These are phyloP conservation scores for Drosophila histrio DNA, from an alignment of 2,888 invertebrate genomes.

Conservation along the genomic window DNA sequence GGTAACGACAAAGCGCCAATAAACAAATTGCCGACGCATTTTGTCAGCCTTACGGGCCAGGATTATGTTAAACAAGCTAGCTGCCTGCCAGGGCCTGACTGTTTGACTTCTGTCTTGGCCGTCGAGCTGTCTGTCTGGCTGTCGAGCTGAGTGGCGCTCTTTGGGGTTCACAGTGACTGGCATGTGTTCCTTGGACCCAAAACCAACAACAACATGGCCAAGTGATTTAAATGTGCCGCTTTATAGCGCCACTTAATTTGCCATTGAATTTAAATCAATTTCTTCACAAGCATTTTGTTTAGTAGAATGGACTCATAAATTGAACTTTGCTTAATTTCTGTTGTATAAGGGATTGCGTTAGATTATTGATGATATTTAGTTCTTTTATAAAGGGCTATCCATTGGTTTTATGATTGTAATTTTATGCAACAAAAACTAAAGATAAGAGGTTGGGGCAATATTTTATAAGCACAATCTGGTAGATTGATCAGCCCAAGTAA, in stretches of 20 bases:
- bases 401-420: no score
- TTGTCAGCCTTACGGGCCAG: slow-evolving; percentile 64
- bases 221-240: slow-evolving; percentile 72
- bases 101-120: slow-evolving; percentile 24
- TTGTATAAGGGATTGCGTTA: not conserved
- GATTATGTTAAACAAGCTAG: slow-evolving; percentile 73
- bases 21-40: slow-evolving; percentile 81
- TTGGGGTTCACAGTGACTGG: slow-evolving; percentile 31
- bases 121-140: slow-evolving; percentile 5
- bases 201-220: slow-evolving; percentile 28
- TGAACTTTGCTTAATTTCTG: not conserved
- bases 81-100: slow-evolving; percentile 2
- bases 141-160: slow-evolving; percentile 28
- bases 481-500: no score
- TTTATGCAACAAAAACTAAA: no score
- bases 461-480: no score
- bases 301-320: slow-evolving; percentile 1
- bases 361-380: not conserved
- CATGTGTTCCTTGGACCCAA: slow-evolving; percentile 29
- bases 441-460: no score
- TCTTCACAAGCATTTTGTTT: not conserved
- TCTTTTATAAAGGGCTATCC: not conserved
- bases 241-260: slow-evolving; percentile 74
- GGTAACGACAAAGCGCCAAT: slow-evolving; percentile 59
- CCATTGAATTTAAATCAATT: slow-evolving; percentile 68